These are phyloP conservation scores for Rhinopithecus roxellana DNA, from an alignment of 2,113 vertebrate genomes.

Conservation along the genomic window DNA sequence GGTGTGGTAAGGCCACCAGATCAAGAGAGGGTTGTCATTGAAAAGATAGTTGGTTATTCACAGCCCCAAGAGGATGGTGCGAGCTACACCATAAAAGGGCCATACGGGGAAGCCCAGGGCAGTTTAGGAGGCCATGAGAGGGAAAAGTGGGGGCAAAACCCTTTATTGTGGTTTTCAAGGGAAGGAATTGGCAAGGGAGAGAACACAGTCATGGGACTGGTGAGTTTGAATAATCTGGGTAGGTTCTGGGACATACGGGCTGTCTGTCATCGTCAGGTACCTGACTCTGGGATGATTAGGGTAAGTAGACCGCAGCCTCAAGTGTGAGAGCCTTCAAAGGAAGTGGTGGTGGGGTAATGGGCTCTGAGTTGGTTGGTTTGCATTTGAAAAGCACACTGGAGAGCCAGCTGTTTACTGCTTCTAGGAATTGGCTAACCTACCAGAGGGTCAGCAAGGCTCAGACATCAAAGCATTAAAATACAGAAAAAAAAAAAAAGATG, in stretches of 20 bases:
- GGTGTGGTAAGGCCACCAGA: neutral
- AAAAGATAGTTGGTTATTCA: neutral
- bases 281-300: neutral
- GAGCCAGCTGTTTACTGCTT: neutral
- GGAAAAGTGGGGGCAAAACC: neutral
- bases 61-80: neutral
- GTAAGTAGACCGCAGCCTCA: neutral
- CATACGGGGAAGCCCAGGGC: neutral
- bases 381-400: neutral
- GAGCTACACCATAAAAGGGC: accelerated
- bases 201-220: neutral
- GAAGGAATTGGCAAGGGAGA: neutral
- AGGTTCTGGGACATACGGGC: neutral
- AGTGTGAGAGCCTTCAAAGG: neutral
- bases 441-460: neutral
- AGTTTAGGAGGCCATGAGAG: neutral
- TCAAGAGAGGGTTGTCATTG: neutral
- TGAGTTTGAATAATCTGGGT: neutral
- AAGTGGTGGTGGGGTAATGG: accelerated
- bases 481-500: neutral
- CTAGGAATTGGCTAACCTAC: neutral
- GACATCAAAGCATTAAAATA: neutral
- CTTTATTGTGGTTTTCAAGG: neutral
- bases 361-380: neutral
- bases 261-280: neutral